A percentile compares a stretch with the other conserved stretches of the same genome.
These are phyloP conservation scores for Catagonus wagneri DNA, from an alignment of 2,113 vertebrate genomes.

Conservation along the genomic window DNA sequence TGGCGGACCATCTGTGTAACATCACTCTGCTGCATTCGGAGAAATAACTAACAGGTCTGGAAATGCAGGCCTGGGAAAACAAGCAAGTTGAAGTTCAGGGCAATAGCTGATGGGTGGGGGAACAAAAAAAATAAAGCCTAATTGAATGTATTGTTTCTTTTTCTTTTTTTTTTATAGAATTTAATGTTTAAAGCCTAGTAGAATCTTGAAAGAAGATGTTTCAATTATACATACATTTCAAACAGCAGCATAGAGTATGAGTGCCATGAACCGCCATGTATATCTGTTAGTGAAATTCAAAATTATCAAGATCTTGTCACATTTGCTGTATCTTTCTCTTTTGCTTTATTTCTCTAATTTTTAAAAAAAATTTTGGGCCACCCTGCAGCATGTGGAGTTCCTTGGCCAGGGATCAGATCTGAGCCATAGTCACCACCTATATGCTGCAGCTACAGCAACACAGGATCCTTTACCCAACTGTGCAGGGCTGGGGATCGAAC, in stretches of 20 bases:
- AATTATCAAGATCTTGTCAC: neutral
- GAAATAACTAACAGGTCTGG: slow-evolving; percentile 55
- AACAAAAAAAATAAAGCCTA: neutral
- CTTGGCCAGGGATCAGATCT: too few relatives aligned
- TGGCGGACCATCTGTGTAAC: slow-evolving; percentile 47
- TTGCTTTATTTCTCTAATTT: too few relatives aligned
- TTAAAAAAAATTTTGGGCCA: too few relatives aligned
- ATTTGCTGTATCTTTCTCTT: neutral
- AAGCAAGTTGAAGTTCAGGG: slow-evolving; percentile 61
- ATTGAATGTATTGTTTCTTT: too few relatives aligned
- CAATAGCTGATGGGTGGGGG: neutral
- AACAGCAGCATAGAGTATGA: neutral
- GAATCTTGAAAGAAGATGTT: neutral
- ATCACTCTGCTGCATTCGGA: neutral
- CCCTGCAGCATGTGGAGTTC: too few relatives aligned
- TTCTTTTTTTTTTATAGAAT: neutral
- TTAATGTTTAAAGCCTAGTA: neutral
- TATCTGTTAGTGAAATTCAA: neutral
- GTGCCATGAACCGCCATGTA: neutral
- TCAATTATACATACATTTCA: neutral
- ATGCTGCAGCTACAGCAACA: too few relatives aligned
- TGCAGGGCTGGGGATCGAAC: too few relatives aligned
- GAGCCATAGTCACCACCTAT: too few relatives aligned
- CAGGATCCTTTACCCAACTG: too few relatives aligned
- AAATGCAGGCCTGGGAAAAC: slow-evolving; percentile 58